Percentiles rank a stretch among this genome's conserved stretches.
Evolutionary conservation across 2,888 invertebrate species (phyloP).

Genomic region (Chalcis sispes): DNA sequence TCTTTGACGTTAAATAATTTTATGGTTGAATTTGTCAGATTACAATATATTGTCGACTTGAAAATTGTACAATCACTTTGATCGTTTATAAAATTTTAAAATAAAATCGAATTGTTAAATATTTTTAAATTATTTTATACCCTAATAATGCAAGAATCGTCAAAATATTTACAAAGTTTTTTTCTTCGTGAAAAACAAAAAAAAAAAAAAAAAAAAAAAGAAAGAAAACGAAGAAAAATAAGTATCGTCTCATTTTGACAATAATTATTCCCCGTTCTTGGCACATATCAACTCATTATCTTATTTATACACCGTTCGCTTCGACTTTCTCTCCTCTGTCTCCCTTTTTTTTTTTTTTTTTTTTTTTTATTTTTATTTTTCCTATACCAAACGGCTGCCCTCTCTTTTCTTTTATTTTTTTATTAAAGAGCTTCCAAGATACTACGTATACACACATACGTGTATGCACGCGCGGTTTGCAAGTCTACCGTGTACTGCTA

Average conservation of each 20-base stretch:
- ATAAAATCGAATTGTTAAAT: no score
- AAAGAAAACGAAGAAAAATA: background rate
- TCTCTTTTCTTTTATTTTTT: background rate
- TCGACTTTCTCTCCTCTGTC: background rate
- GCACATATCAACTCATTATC: constrained; percentile 41
- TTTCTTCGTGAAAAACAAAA: background rate
- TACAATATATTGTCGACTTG: no score
- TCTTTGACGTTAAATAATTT: no score
- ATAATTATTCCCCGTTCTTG: constrained; percentile 29
- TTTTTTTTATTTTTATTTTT: background rate
- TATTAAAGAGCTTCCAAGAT: constrained; percentile 7
- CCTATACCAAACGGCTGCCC: no score
- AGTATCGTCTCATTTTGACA: background rate
- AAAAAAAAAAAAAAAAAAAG: background rate
- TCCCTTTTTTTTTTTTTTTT: background rate
- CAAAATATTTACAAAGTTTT: no score
- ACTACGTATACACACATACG: background rate
- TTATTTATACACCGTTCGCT: constrained; percentile 23
- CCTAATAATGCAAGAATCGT: no score
- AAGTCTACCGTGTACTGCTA: constrained; percentile 16
- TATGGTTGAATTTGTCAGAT: no score
- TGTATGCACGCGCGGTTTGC: background rate
- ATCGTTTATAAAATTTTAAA: no score
- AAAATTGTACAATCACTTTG: no score
- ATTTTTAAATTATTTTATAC: no score